These are phyloP conservation scores for Cairina moschata DNA, from an alignment of 2,113 vertebrate species.

Conservation along the genomic window DNA sequence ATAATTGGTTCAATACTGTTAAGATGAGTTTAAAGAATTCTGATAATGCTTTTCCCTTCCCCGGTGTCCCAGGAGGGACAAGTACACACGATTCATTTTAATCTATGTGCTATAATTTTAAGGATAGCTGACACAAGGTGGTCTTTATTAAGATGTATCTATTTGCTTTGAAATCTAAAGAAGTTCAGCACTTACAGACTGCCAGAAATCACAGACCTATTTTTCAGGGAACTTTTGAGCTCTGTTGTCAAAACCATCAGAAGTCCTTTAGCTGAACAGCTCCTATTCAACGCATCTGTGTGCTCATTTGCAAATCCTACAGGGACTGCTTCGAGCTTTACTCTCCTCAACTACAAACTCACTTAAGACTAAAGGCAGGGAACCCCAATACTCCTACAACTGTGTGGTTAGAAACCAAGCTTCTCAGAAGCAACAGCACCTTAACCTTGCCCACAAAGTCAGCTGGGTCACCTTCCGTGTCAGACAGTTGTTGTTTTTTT, in stretches of 20 bases:
- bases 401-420: background rate
- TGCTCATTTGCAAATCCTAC: background rate
- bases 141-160: conserved; percentile 57
- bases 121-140: conserved; percentile 51
- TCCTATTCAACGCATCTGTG: conserved; percentile 9
- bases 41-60: conserved; percentile 46
- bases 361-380: conserved; percentile 1
- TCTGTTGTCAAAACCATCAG: background rate
- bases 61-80: background rate
- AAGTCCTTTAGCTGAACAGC: conserved; percentile 20
- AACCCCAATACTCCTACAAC: background rate
- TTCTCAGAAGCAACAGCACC: background rate
- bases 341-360: background rate
- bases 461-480: background rate
- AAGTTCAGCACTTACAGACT: conserved; percentile 16
- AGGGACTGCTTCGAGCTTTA: background rate
- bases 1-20: conserved; percentile 59
- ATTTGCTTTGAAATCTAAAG: conserved; percentile 49
- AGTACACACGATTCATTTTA: conserved; percentile 46
- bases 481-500: background rate
- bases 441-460: background rate
- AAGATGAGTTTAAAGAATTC: conserved; percentile 65
- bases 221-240: conserved; percentile 47
- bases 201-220: conserved; percentile 33
- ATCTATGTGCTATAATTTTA: conserved; percentile 43